Evolutionary conservation across 2,888 invertebrate species (phyloP), one percentile per base, ranked within the genome.

Genomic region (Thecocarcelia acutangulata): DNA sequence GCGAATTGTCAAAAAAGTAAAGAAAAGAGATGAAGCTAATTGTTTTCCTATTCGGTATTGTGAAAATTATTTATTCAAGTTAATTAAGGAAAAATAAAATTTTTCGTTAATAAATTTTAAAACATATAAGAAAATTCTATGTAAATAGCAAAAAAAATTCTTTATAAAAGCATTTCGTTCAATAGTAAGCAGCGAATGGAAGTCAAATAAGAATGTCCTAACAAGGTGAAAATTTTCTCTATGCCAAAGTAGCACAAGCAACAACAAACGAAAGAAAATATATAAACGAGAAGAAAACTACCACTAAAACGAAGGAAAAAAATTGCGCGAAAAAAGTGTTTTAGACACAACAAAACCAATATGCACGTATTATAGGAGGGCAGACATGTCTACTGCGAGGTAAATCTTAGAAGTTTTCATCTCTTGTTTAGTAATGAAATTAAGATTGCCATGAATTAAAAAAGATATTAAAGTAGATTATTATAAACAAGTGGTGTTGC

Each of bases 321-420:
- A 81, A 81, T 66, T 76, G 76, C 80, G 80, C 76, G 80, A 76
- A 81, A 77, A 76, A 81, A 76, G 17, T 17, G 13, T 61, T 44
- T 21, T 37, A 66, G 61, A 68, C 73, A 66, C 76, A 68, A 68
- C 68, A 73, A 76, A 68, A 50, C 13, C 24, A 64, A 37, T 70
- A 63, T 70, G 64, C 21, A 44, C 9, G 33, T 11, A 28, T 3
- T 48, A 19, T 28, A 66, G 21, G 44, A 40, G 24, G 24, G 37
- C 58, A 80, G 69, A 80, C 56, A 63, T 74, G 74, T 80, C 75
- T 74, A 58, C 50, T 46, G 52, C 58, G 33, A 63, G 50, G 56
- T 56, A 68, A 80, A 74, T 56, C 69, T n/a, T 12, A 19, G 52
- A 37, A 75, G 44, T 58, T 69, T 52, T 42, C n/a, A 1, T 12